Evolutionary conservation across 2,888 invertebrate species (phyloP).

Genomic region (Archips xylosteana): DNA sequence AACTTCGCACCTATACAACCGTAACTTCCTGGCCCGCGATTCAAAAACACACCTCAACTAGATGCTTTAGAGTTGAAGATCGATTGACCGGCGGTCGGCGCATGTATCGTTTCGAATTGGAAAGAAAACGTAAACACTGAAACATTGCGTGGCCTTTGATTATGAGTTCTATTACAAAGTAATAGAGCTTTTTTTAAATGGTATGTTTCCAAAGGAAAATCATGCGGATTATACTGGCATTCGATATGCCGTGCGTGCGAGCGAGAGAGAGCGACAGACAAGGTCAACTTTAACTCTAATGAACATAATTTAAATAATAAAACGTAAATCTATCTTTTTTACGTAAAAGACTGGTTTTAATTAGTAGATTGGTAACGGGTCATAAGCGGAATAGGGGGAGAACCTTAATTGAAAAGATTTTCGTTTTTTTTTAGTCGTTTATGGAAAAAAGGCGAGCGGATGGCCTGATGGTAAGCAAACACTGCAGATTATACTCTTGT

Average conservation of each 20-base stretch:
- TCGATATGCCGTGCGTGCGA: conserved; percentile 59
- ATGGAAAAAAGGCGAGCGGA: neutral
- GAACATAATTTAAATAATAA: conserved; percentile 52
- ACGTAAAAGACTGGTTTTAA: conserved; percentile 37
- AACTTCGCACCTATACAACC: conserved; percentile 51
- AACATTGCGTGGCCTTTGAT: conserved; percentile 55
- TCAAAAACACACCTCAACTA: conserved; percentile 47
- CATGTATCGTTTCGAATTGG: conserved; percentile 52
- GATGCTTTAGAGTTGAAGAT: conserved; percentile 45
- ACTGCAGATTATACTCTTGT: too few relatives aligned
- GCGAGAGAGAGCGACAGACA: conserved; percentile 55
- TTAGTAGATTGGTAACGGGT: conserved; percentile 22
- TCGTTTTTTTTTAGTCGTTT: neutral
- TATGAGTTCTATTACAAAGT: conserved; percentile 50
- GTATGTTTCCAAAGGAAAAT: conserved; percentile 66
- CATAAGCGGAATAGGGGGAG: neutral
- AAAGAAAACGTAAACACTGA: conserved; percentile 73
- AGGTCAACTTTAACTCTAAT: conserved; percentile 55
- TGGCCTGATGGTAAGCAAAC: too few relatives aligned
- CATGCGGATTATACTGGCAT: conserved; percentile 68
- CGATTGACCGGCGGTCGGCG: conserved; percentile 6
- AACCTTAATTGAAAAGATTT: neutral
- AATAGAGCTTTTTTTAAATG: conserved; percentile 57
- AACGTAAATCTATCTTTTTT: conserved; percentile 39
- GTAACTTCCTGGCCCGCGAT: conserved; percentile 41